These are phyloP conservation scores for Netelia virgata DNA, from an alignment of 2,888 invertebrate species.

Conservation along the genomic window DNA sequence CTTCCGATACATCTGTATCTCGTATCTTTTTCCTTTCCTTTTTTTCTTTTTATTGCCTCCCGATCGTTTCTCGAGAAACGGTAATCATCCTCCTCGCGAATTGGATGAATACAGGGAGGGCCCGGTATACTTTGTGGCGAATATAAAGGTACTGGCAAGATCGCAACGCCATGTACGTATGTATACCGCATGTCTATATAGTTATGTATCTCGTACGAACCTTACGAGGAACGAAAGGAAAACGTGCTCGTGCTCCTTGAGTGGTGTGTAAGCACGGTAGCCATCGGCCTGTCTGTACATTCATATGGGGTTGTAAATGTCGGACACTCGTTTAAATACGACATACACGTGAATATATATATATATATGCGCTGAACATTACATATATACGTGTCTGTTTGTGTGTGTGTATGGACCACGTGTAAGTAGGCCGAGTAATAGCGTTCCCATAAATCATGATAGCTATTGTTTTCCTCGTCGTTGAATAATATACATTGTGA, in stretches of 20 bases:
- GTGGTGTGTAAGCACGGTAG: conserved; percentile 71
- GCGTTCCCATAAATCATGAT: conserved; percentile 81
- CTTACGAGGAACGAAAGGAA: conserved; percentile 16
- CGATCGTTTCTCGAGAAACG: conserved; percentile 43
- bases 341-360: conserved; percentile 71
- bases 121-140: not conserved
- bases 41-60: conserved; percentile 11
- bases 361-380: conserved; percentile 72
- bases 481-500: conserved; percentile 70
- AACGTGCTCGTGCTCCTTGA: conserved; percentile 52
- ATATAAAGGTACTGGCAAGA: conserved; percentile 5
- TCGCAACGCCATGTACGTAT: conserved; percentile 18
- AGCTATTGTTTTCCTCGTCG: conserved; percentile 79
- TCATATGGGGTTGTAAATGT: conserved; percentile 34
- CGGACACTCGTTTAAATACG: conserved; percentile 52
- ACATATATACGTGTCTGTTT: conserved; percentile 54
- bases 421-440: conserved; percentile 76
- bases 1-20: not conserved
- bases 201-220: not conserved
- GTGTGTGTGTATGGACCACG: conserved; percentile 71
- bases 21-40: not conserved
- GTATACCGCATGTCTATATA: not conserved
- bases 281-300: conserved; percentile 68
- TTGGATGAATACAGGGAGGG: conserved; percentile 32
- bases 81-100: conserved; percentile 46